Evolutionary conservation across 2,888 invertebrate species (phyloP).

Genomic region (Papilio protenor): DNA sequence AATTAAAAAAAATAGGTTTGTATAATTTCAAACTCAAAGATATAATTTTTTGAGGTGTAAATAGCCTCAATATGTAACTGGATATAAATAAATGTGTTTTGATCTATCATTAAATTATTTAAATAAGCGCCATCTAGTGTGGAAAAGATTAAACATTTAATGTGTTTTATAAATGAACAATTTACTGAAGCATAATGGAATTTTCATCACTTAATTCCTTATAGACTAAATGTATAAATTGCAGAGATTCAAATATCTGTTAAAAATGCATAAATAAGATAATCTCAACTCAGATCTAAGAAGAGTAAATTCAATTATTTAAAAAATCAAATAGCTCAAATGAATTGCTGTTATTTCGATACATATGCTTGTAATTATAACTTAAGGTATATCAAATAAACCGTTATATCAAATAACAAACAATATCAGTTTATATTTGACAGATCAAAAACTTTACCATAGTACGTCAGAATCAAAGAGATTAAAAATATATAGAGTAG

Average conservation of each 20-base stretch:
- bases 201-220: neutral
- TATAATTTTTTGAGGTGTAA: constrained; percentile 11
- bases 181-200: neutral
- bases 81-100: neutral
- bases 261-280: neutral
- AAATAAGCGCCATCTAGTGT: constrained; percentile 3
- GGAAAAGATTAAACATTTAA: neutral
- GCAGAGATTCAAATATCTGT: neutral
- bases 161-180: neutral
- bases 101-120: neutral
- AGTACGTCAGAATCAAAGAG: too few relatives aligned
- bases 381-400: too few relatives aligned
- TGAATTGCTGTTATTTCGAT: too few relatives aligned
- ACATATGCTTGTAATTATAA: too few relatives aligned
- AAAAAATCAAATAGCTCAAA: too few relatives aligned
- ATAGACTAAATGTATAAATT: neutral
- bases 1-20: neutral
- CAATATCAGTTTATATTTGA: neutral
- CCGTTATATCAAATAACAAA: too few relatives aligned
- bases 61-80: neutral
- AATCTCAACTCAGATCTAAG: constrained; percentile 3
- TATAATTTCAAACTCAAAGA: neutral
- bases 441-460: neutral
- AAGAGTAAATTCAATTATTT: neutral
- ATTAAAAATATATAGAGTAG: too few relatives aligned